Evolutionary conservation across 2,113 vertebrate species (phyloP), one percentile per base, ranked within the genome.

Genomic region (Kryptolebias marmoratus): DNA sequence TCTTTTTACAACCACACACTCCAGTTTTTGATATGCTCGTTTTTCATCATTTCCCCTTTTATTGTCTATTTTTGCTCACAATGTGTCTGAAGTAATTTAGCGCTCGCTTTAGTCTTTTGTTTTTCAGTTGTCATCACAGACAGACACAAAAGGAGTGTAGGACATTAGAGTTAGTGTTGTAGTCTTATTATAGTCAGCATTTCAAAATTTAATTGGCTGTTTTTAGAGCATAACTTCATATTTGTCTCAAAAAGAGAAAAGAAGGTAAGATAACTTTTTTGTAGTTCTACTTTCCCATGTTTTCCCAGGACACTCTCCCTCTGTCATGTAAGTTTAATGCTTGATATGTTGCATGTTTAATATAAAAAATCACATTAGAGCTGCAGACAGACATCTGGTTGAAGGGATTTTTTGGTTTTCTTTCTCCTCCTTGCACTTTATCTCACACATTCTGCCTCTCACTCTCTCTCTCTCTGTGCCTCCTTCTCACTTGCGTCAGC

Each of bases 401-500:
- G 9, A 13, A 12, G 53, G 47, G 30, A 56, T 77, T 76, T 79
- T 28, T 13, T 72, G 52, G 6, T 53, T 82, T 77, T 68, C 48
- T 66, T 58, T 83, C 70, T 81, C 61, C 59, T 57, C 47, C 67
- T 80, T 54, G 31, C 71, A 77, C 77, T 82, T 75, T 75, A 79
- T 71, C 77, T 83, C 74, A 77, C 87, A 79, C 82, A 64, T 85
- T 80, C 71, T 83, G 77, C 82, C 75, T 87, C 82, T 87, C 75
- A 80, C 81, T 70, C 78, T 80, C 56, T 70, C 78, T 80, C 56
- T 65, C 67, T 73, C 52, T 44, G 72, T 84, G 72, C 81, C 82
- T 88, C 70, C 64, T 72, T 88, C 79, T 80, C 82, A 82, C 84
- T 87, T 86, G 78, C 80, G 76, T 90, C 89, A 90, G 87, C 90